phyloP scores from a whole-genome alignment of 2,888 invertebrate genomes.

The Chymomyza caudatula region DNA sequence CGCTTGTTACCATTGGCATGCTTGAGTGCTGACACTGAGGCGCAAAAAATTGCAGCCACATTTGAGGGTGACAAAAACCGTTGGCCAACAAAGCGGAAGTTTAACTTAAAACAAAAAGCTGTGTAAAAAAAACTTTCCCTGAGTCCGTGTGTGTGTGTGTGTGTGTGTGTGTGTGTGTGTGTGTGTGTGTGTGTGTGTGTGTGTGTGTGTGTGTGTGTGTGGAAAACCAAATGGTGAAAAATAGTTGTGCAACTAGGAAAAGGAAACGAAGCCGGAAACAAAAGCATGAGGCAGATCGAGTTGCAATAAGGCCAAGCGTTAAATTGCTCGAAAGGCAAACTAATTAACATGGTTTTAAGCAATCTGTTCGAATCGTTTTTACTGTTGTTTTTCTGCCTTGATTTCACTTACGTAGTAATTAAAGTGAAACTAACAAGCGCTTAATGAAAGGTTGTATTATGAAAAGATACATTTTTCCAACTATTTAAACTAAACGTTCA shows the following conservation, averaged over 20 bases:
- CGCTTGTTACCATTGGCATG: not conserved
- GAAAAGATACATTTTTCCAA: no score
- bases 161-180: not conserved
- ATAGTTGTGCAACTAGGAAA: constrained; percentile 8
- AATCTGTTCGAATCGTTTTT: not conserved
- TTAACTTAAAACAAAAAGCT: constrained; percentile 46
- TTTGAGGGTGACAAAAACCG: constrained; percentile 30
- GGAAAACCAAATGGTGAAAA: constrained; percentile 1
- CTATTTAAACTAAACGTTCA: no score
- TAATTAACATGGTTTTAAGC: constrained; percentile 51
- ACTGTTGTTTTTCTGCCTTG: not conserved
- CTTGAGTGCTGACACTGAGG: not conserved
- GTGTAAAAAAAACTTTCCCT: not conserved
- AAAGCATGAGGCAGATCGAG: constrained; percentile 41
- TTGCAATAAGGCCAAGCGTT: constrained; percentile 25
- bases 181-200: constrained; percentile 5
- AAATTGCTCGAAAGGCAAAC: constrained; percentile 48
- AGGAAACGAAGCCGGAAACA: constrained; percentile 44
- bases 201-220: constrained; percentile 7
- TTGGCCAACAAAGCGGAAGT: constrained; percentile 18
- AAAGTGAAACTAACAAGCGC: not conserved
- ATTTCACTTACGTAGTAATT: not conserved
- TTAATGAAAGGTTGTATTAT: not conserved
- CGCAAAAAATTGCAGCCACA: constrained; percentile 11
- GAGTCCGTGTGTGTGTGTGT: not conserved